A percentile compares a stretch with the other conserved stretches of the same genome.
Evolutionary conservation across 92 coral and sea anemone species (phyloP).

Genomic region (Porites rus): DNA sequence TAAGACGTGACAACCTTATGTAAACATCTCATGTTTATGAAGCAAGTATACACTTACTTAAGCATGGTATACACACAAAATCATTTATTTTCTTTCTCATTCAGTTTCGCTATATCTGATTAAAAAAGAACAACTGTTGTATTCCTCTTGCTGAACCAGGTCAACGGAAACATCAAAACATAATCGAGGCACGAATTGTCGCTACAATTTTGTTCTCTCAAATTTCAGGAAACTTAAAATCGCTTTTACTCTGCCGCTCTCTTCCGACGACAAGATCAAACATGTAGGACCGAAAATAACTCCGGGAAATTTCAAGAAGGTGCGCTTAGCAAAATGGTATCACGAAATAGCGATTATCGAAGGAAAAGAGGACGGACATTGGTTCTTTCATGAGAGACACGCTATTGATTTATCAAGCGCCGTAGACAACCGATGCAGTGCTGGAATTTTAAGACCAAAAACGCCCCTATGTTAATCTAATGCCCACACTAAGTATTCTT

Average conservation of each 20-base stretch:
- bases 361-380: constrained; percentile 23
- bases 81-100: constrained; percentile 41
- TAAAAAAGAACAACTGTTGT: neutral
- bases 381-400: neutral
- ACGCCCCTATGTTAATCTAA: constrained; percentile 25
- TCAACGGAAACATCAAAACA: neutral
- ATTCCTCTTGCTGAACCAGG: neutral
- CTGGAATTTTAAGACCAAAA: constrained; percentile 28
- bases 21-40: constrained; percentile 55
- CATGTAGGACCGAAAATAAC: neutral
- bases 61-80: constrained; percentile 46
- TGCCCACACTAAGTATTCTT: neutral
- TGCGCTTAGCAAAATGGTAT: constrained; percentile 22
- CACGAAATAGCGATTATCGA: constrained; percentile 6
- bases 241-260: constrained; percentile 32
- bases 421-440: constrained; percentile 1
- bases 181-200: constrained; percentile 1
- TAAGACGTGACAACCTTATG: constrained; percentile 36
- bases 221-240: constrained; percentile 39
- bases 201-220: constrained; percentile 9
- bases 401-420: neutral
- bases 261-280: constrained; percentile 41
- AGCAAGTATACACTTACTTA: constrained; percentile 47
- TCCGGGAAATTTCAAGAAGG: constrained; percentile 11
- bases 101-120: constrained; percentile 16